Percentiles rank a stretch among this genome's conserved stretches.
Evolutionary conservation across 2,797 vertebrate genomes (phyloP).

Genomic region (Protonibea diacanthus): DNA sequence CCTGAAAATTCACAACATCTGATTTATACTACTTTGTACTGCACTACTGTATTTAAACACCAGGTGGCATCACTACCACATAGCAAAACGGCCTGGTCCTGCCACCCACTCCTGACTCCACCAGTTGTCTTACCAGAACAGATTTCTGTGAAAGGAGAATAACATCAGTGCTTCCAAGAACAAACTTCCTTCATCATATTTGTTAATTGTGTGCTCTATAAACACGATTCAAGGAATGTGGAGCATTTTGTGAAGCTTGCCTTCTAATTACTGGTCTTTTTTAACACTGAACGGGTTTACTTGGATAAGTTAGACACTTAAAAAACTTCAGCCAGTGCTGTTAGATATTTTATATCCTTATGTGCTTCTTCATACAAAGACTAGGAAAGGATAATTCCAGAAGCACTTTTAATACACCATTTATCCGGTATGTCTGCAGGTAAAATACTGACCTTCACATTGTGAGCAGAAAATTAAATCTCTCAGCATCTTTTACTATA

Average conservation of each 20-base stretch:
- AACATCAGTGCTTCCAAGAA: slow-evolving; percentile 21
- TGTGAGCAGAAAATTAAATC: too few relatives aligned
- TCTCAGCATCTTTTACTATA: slow-evolving; percentile 1
- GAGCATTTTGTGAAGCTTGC: slow-evolving; percentile 19
- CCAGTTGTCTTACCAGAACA: slow-evolving; percentile 42
- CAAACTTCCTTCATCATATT: slow-evolving; percentile 23
- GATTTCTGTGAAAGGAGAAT: slow-evolving; percentile 15
- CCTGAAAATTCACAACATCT: slow-evolving; percentile 27
- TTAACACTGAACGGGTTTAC: slow-evolving; percentile 14
- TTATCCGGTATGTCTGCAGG: slow-evolving; percentile 13
- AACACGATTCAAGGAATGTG: slow-evolving; percentile 23
- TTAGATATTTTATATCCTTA: slow-evolving; percentile 22
- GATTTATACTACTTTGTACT: slow-evolving; percentile 21
- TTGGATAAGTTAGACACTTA: slow-evolving; percentile 14
- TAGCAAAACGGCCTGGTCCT: slow-evolving; percentile 27
- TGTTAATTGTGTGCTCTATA: slow-evolving; percentile 18
- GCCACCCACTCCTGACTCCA: slow-evolving; percentile 34
- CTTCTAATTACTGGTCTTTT: slow-evolving; percentile 2
- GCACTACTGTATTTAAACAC: slow-evolving; percentile 63
- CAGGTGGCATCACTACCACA: slow-evolving; percentile 70
- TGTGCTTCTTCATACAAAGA: slow-evolving; percentile 25
- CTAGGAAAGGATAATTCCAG: slow-evolving; percentile 12
- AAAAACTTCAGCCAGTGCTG: slow-evolving; percentile 28
- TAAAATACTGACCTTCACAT: slow-evolving; percentile 15
- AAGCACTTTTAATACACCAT: slow-evolving; percentile 27